These are phyloP conservation scores for Monochamus alternatus DNA, from an alignment of 2,888 invertebrate genomes.

Conservation along the genomic window DNA sequence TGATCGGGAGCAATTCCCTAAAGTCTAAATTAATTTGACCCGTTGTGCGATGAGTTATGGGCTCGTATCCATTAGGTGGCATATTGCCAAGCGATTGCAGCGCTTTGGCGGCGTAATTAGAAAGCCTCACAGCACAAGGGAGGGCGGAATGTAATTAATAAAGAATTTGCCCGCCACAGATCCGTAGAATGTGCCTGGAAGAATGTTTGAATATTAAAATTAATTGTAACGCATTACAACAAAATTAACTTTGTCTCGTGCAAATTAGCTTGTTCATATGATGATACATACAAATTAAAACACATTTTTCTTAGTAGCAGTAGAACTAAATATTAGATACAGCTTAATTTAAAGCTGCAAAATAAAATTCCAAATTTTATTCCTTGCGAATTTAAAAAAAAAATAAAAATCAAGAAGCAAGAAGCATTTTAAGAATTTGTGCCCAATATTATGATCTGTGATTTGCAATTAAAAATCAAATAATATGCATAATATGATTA, in stretches of 20 bases:
- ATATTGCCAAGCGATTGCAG: conserved; percentile 68
- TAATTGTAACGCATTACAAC: conserved; percentile 53
- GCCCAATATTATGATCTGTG: too few species aligned
- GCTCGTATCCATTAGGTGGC: conserved; percentile 69
- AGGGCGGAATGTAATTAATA: conserved; percentile 68
- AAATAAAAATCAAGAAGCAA: too few species aligned
- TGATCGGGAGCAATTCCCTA: conserved; percentile 60
- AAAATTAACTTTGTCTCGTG: background rate
- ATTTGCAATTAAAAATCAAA: too few species aligned
- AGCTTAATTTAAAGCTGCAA: too few species aligned
- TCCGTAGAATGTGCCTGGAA: conserved; percentile 49
- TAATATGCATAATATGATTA: too few species aligned
- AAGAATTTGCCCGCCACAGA: conserved; percentile 66
- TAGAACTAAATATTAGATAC: too few species aligned
- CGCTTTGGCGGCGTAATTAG: conserved; percentile 67
- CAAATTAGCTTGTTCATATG: background rate
- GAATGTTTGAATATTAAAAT: conserved; percentile 57
- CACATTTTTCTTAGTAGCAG: too few species aligned
- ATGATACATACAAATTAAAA: too few species aligned
- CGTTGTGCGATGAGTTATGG: conserved; percentile 67
- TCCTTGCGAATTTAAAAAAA: too few species aligned
- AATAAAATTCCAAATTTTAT: too few species aligned
- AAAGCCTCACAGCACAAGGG: conserved; percentile 60
- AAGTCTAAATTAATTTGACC: conserved; percentile 68
- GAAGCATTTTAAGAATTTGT: too few species aligned